Percentiles rank a stretch among this genome's conserved stretches.
Evolutionary conservation across 2,113 vertebrate genomes (phyloP).

Genomic region (Chlorodrepanis virens): DNA sequence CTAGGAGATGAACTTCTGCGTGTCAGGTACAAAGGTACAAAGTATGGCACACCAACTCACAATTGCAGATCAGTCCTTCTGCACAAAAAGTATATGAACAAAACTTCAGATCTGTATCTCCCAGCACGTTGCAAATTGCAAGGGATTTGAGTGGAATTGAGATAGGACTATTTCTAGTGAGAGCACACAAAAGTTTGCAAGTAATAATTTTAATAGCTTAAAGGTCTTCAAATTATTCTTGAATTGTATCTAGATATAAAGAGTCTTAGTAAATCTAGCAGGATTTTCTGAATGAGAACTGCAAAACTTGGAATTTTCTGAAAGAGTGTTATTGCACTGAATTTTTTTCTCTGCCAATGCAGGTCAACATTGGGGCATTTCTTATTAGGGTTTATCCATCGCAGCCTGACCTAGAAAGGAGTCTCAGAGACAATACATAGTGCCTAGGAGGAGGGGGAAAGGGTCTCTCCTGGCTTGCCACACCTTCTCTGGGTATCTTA

Average conservation of each 20-base stretch:
- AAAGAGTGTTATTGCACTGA: neutral
- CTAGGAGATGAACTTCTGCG: neutral
- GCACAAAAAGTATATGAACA: neutral
- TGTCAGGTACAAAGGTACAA: neutral
- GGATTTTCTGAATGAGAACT: neutral
- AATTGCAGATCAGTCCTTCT: neutral
- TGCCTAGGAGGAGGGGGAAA: neutral
- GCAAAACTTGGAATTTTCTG: neutral
- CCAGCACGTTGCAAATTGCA: neutral
- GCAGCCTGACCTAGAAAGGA: neutral
- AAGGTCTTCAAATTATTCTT: neutral
- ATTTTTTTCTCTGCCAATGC: neutral
- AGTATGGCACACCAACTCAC: neutral
- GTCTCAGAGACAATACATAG: neutral
- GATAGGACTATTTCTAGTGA: neutral
- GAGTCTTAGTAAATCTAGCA: neutral
- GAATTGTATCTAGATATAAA: neutral
- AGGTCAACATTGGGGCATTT: neutral
- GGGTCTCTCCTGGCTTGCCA: neutral
- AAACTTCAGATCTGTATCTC: neutral
- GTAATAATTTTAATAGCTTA: neutral
- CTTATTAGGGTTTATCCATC: neutral
- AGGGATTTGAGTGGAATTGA: neutral
- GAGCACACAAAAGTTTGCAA: neutral
- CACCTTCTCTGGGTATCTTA: neutral